Conservation (phyloP, 2,797 vertebrate species). For the Neosilurus hyrtlii region DNA sequence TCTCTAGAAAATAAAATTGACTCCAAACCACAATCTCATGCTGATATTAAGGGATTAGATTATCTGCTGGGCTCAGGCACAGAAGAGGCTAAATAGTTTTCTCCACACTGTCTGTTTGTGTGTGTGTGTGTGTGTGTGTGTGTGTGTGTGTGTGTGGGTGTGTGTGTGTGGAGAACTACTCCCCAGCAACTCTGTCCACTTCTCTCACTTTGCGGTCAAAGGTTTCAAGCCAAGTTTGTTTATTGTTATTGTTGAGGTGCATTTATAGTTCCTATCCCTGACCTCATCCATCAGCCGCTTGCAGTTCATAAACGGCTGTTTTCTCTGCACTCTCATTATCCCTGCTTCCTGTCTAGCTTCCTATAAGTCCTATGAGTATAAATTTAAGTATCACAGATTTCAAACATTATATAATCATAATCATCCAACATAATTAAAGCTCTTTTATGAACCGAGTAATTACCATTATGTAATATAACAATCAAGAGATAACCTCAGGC, state of each 20-base stretch:
- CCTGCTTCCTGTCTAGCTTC: background rate
- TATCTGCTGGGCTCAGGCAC: slow-evolving; percentile 64
- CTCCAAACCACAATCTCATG: slow-evolving; percentile 33
- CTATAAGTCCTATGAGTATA: background rate
- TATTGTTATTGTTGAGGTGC: slow-evolving; percentile 47
- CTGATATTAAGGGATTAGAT: slow-evolving; percentile 71
- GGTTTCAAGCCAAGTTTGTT: slow-evolving; percentile 50
- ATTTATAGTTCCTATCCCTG: slow-evolving; percentile 47
- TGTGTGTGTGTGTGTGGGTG: background rate
- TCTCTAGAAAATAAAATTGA: slow-evolving; percentile 5
- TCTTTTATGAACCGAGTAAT: background rate
- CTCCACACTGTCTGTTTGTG: slow-evolving; percentile 11
- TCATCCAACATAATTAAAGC: background rate
- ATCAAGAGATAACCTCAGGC: background rate
- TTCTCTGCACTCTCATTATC: slow-evolving; percentile 11
- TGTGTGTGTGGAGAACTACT: slow-evolving; percentile 14
- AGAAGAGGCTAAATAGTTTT: slow-evolving; percentile 64
- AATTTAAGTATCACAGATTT: background rate
- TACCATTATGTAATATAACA: background rate
- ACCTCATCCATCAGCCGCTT: slow-evolving; percentile 45
- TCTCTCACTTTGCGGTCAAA: slow-evolving; percentile 38
- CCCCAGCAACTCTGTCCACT: slow-evolving; percentile 21
- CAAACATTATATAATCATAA: background rate
- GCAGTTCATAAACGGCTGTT: slow-evolving; percentile 25
- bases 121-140: slow-evolving; percentile 10